Evolutionary conservation across 2,797 vertebrate genomes (phyloP), one percentile per base, ranked within the genome.

Genomic region (Oreochromis mossambicus): DNA sequence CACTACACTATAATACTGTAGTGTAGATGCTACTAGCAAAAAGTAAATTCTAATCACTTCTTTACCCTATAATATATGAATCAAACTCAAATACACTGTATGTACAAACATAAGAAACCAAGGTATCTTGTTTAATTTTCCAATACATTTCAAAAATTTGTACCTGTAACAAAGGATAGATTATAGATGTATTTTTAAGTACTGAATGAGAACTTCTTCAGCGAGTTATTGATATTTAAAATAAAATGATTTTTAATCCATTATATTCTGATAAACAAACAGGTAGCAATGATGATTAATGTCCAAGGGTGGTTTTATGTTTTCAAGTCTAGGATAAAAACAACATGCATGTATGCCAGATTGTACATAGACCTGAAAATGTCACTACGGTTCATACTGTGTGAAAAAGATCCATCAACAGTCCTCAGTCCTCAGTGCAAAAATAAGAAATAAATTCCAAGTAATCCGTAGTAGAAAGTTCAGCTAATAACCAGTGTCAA

Each of bases 391-490:
- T 24, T 24, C 52, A 24, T 54, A 63, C 32, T 63, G 58, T 63
- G 32, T 0, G 58, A n/a, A 63, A 63, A 63, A n/a, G 6, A 61
- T 32, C 29, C 3, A 11, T 61, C 15, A 34, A 7, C 32, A 32
- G 32, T 32, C 32, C 32, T 32, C 58, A 36, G 58, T n/a, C 58
- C 32, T 61, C 32, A 5, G 32, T 36, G 58, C 17, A 0, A 34
- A 61, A 61, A 12, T 19, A n/a, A 36, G 36, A 63, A 12, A 7
- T n/a, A 7, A n/a, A 36, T 63, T n/a, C 58, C 0, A 36, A 63
- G 34, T 63, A 63, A 63, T 63, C 34, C 5, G 19, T 1, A 0
- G 6, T 21, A 1, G 19, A 63, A 12, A 61, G 29, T 0, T 61
- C 17, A 13, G 2, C 2, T 38, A 63, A 63, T 21, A 13, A 36